Conservation (phyloP, 2,797 vertebrate genomes). For the Hybognathus amarus region DNA sequence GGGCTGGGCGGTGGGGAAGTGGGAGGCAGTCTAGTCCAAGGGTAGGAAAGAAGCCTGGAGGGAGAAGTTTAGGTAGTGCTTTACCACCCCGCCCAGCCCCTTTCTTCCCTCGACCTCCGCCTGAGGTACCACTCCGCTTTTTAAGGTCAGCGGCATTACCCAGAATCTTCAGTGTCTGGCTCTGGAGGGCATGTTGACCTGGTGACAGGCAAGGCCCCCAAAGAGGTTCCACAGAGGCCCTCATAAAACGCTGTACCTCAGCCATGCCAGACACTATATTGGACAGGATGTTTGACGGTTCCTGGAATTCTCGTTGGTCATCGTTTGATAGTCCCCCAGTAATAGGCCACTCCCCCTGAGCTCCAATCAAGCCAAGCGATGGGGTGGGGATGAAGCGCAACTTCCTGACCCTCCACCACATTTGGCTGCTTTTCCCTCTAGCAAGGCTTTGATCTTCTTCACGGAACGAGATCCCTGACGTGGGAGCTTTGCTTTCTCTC, state of each 20-base stretch:
- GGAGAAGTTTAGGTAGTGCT: constrained; percentile 86
- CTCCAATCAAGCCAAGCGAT: constrained; percentile 52
- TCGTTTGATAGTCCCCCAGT: constrained; percentile 90
- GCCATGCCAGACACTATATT: constrained; percentile 99
- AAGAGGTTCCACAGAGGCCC: constrained; percentile 97
- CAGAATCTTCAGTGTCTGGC: constrained; percentile 98
- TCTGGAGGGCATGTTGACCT: constrained; percentile 82
- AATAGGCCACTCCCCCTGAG: constrained; percentile 83
- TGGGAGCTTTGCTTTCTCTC: constrained; percentile 89
- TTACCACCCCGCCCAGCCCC: constrained; percentile 89
- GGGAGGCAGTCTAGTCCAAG: constrained; percentile 88
- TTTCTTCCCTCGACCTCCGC: constrained; percentile 88
- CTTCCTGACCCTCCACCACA: constrained; percentile 78
- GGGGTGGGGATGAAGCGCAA: constrained; percentile 67
- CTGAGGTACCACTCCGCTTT: constrained; percentile 86
- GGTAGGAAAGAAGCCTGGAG: constrained; percentile 83
- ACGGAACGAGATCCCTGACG: constrained; percentile 90
- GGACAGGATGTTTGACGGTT: constrained; percentile 98
- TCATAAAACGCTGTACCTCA: constrained; percentile 98
- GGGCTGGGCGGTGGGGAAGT: constrained; percentile 93
- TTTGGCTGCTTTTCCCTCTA: constrained; percentile 88
- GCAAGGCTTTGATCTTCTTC: constrained; percentile 90
- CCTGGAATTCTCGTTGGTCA: constrained; percentile 97
- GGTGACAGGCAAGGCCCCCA: constrained; percentile 94
- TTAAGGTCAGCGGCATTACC: constrained; percentile 95